These are phyloP conservation scores for Araneus ventricosus DNA, from an alignment of 1,140 invertebrate genomes.

Conservation along the genomic window DNA sequence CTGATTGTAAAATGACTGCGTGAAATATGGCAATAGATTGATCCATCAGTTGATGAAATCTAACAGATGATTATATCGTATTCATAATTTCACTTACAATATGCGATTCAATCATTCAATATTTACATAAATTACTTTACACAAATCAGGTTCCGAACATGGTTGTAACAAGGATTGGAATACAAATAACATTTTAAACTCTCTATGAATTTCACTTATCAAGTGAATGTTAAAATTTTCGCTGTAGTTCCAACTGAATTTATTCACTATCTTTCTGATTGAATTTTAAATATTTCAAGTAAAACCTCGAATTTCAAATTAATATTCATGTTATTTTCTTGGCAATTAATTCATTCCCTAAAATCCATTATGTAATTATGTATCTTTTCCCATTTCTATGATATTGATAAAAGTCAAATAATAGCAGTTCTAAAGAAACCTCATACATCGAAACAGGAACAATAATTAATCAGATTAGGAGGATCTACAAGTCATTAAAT, in stretches of 20 bases:
- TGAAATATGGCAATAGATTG: slow-evolving; percentile 14
- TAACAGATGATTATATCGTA: slow-evolving; percentile 18
- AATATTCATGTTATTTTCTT: no score
- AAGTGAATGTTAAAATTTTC: neutral
- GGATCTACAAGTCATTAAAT: no score
- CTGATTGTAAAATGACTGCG: neutral
- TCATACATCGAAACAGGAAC: no score
- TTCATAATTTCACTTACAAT: neutral
- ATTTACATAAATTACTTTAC: slow-evolving; percentile 52
- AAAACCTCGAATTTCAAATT: no score
- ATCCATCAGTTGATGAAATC: slow-evolving; percentile 21
- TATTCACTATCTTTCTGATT: neutral
- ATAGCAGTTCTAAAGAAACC: no score
- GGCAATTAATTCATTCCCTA: no score
- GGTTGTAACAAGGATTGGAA: neutral
- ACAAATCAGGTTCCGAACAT: neutral
- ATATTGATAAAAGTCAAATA: no score
- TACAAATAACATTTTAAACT: neutral
- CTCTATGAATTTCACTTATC: neutral
- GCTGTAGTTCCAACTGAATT: slow-evolving; percentile 16
- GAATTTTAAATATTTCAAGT: neutral
- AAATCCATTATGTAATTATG: no score
- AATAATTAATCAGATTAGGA: no score
- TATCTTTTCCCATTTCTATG: no score
- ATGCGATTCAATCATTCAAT: slow-evolving; percentile 28